Evolutionary conservation across 2,888 invertebrate species (phyloP).

Genomic region (Campoplex nolae): DNA sequence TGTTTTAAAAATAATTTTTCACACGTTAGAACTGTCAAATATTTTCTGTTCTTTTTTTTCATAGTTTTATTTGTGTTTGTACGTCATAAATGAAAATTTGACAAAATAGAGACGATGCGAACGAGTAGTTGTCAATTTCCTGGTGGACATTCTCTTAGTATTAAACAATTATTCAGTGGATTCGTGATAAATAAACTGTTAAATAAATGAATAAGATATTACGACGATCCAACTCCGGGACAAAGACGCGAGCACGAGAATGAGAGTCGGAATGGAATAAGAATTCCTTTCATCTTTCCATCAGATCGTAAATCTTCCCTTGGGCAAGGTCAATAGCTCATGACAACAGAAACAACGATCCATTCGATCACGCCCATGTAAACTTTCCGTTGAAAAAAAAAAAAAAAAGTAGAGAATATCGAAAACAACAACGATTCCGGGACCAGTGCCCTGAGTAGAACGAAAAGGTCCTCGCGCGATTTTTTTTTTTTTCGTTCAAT

Average conservation of each 20-base stretch:
- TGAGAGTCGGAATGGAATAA: constrained; percentile 39
- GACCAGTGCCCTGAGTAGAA: background rate
- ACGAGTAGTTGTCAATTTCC: background rate
- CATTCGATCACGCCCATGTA: background rate
- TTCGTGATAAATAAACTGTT: background rate
- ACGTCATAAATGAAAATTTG: too few relatives aligned
- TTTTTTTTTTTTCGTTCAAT: background rate
- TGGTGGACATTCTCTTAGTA: background rate
- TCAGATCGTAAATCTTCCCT: constrained; percentile 54
- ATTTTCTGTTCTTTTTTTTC: too few relatives aligned
- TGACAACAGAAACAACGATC: constrained; percentile 7
- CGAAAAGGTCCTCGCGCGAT: background rate
- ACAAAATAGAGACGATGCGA: too few relatives aligned
- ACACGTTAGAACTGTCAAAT: too few relatives aligned
- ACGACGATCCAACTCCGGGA: constrained; percentile 3
- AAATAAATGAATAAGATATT: too few relatives aligned
- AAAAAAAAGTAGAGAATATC: background rate
- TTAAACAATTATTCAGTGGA: background rate
- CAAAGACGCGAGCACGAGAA: constrained; percentile 44
- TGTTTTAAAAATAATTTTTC: too few relatives aligned
- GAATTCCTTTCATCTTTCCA: constrained; percentile 58
- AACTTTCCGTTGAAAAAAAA: constrained; percentile 15
- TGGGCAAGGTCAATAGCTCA: constrained; percentile 59
- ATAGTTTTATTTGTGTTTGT: too few relatives aligned
- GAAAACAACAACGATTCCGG: background rate